Percentiles rank a stretch among this genome's conserved stretches.
Conservation (phyloP, 2,888 invertebrate species). For the Ommatoiulus sabulosus region DNA sequence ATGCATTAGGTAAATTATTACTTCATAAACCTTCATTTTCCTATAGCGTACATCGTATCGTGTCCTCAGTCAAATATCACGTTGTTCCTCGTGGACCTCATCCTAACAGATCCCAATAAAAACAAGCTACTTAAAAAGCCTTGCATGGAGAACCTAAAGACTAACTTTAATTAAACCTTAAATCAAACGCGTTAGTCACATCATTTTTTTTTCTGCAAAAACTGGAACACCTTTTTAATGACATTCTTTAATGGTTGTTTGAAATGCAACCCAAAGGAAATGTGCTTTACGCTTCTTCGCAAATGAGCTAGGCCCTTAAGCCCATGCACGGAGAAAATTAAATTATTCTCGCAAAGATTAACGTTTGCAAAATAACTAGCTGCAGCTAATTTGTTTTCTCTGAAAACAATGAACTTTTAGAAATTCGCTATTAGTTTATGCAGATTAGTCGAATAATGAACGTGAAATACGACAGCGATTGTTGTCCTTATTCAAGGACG, state of each 20-base stretch:
- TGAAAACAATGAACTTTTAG: constrained; percentile 16
- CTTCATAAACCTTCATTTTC: background rate
- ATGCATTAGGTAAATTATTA: constrained; percentile 16
- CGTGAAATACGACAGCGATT: background rate
- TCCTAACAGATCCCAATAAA: background rate
- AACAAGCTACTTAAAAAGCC: background rate
- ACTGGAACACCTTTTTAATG: constrained; percentile 41
- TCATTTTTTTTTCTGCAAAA: background rate
- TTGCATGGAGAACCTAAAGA: background rate
- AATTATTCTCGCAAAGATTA: constrained; percentile 21
- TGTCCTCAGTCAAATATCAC: background rate
- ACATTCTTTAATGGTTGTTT: constrained; percentile 13
- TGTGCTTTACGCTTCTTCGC: constrained; percentile 19
- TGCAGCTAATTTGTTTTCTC: constrained; percentile 19
- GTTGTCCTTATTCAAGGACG: background rate
- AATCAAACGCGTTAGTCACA: constrained; percentile 15
- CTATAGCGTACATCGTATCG: background rate
- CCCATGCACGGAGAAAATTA: background rate
- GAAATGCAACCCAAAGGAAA: constrained; percentile 41
- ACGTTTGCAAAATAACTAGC: constrained; percentile 37
- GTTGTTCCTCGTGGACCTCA: background rate
- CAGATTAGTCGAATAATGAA: background rate
- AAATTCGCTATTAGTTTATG: constrained; percentile 4
- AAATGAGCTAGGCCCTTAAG: background rate
- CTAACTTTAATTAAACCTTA: constrained; percentile 23